These are phyloP conservation scores for Semnopithecus entellus DNA, from an alignment of 2,113 vertebrate species.

Conservation along the genomic window DNA sequence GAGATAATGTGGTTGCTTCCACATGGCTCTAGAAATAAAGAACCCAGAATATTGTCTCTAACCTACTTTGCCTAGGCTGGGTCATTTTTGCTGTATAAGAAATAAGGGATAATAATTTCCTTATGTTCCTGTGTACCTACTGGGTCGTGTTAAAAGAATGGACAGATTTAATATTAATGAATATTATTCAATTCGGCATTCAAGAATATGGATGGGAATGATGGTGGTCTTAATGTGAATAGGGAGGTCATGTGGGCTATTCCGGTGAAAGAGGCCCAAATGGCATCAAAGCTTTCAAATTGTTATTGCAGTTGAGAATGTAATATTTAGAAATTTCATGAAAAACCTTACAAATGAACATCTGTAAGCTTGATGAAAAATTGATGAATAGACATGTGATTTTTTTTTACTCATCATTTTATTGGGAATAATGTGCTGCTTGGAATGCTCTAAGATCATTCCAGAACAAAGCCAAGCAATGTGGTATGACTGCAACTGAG, in stretches of 20 bases:
- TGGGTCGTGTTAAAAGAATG: constrained; percentile 13
- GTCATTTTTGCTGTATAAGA: constrained; percentile 28
- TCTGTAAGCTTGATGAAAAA: constrained; percentile 43
- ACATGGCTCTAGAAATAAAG: constrained; percentile 24
- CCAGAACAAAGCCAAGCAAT: not conserved
- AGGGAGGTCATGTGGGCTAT: not conserved
- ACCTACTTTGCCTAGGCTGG: not conserved
- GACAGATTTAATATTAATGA: constrained; percentile 15
- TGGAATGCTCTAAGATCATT: not conserved
- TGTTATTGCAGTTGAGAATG: not conserved
- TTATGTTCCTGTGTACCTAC: not conserved
- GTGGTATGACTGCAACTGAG: not conserved
- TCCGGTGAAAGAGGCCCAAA: not conserved
- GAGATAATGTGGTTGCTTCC: constrained; percentile 42
- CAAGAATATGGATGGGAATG: not conserved
- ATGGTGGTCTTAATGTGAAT: not conserved
- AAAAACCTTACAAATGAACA: constrained; percentile 43
- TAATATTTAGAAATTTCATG: constrained; percentile 48
- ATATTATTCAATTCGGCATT: constrained; percentile 25
- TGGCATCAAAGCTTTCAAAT: not conserved
- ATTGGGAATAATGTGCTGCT: constrained; percentile 4
- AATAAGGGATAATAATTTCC: constrained; percentile 32
- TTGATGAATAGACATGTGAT: not conserved
- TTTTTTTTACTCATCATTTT: constrained; percentile 29
- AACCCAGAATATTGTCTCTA: constrained; percentile 19